Conservation (phyloP, 2,888 invertebrate species). For the Latrodectus elegans region DNA sequence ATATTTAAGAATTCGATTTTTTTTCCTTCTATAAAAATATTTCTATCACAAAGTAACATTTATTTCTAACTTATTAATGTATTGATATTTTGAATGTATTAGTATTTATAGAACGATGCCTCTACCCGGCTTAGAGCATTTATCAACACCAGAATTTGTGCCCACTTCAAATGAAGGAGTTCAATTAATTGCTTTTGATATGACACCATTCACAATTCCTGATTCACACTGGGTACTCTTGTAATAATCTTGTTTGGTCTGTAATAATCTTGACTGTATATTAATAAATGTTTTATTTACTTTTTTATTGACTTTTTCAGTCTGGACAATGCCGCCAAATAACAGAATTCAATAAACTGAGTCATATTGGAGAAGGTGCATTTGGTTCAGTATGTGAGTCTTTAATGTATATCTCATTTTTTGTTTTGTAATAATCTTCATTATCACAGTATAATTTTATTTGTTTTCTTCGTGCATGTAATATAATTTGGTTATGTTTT, state of each 20-base stretch:
- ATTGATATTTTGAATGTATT: no score
- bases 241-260: background rate
- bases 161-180: background rate
- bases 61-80: no score
- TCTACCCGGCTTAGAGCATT: conserved; percentile 10
- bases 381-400: conserved; percentile 51
- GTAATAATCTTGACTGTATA: background rate
- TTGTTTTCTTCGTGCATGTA: no score
- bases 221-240: background rate
- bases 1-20: no score
- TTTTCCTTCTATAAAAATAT: no score
- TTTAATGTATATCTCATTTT: no score
- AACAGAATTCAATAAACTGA: conserved; percentile 36
- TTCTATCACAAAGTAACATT: no score
- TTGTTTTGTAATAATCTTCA: no score
- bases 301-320: conserved; percentile 23
- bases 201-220: conserved; percentile 24
- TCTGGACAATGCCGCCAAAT: conserved; percentile 49
- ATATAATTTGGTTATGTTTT: no score
- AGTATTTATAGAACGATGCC: background rate
- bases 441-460: no score
- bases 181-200: conserved; percentile 8
- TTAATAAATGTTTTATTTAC: background rate
- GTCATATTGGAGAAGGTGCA: conserved; percentile 46
- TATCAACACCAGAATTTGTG: background rate